Percentiles rank a stretch among this genome's conserved stretches.
phyloP scores from a whole-genome alignment of 2,888 invertebrate species.

The Xylota sylvarum region DNA sequence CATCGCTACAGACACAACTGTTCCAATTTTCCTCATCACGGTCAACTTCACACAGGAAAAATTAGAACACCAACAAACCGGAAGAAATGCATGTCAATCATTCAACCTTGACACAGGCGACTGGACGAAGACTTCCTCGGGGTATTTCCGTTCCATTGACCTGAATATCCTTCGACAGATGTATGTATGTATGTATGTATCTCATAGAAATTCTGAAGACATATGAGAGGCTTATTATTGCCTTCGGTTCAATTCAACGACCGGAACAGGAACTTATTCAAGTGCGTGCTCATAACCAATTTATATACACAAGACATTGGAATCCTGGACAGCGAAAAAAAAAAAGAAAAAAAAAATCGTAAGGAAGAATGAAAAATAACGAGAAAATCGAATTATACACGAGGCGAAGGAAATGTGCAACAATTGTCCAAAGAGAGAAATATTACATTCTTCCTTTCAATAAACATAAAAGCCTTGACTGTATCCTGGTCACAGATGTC shows the following conservation, averaged over 20 bases:
- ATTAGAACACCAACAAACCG: slow-evolving; percentile 1
- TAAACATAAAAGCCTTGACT: slow-evolving; percentile 19
- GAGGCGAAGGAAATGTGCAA: neutral
- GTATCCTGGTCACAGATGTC: slow-evolving; percentile 14
- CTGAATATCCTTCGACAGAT: slow-evolving; percentile 19
- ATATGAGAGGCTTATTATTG: slow-evolving; percentile 5
- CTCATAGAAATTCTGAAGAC: slow-evolving; percentile 1
- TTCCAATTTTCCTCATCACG: slow-evolving; percentile 9
- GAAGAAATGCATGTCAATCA: slow-evolving; percentile 42
- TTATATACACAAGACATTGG: neutral
- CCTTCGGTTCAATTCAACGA: neutral
- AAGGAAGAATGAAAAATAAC: slow-evolving; percentile 3
- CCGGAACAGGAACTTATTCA: slow-evolving; percentile 11
- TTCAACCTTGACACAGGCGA: slow-evolving; percentile 4
- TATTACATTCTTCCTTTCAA: slow-evolving; percentile 12
- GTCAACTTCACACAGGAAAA: slow-evolving; percentile 4
- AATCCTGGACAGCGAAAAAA: neutral
- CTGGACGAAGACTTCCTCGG: slow-evolving; percentile 7
- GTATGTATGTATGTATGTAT: neutral
- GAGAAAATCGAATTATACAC: slow-evolving; percentile 20
- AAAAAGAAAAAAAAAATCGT: no score
- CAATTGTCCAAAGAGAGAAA: slow-evolving; percentile 3
- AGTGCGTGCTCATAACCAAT: slow-evolving; percentile 36
- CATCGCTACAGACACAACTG: neutral
- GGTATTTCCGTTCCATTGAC: slow-evolving; percentile 30